phyloP scores from a whole-genome alignment of 2,888 invertebrate species.

The Heteropelma amictum region DNA sequence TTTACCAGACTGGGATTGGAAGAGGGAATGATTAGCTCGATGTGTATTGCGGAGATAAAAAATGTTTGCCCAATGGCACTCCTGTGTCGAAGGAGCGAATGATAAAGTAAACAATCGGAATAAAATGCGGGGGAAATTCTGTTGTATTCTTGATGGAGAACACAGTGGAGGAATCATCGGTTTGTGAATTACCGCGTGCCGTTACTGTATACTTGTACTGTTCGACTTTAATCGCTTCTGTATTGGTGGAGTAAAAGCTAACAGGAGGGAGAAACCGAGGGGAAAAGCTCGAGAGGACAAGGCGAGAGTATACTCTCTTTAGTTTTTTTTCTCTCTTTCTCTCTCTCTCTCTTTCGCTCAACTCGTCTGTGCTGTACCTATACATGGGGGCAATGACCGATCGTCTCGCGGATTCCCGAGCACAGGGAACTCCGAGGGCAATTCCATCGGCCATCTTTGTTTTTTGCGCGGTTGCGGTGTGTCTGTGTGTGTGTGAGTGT shows the following conservation, averaged over 20 bases:
- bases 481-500: background rate
- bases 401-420: constrained; percentile 63
- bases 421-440: constrained; percentile 52
- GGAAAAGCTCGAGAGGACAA: constrained; percentile 40
- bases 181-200: background rate
- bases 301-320: constrained; percentile 45
- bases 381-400: constrained; percentile 64
- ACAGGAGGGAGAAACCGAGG: constrained; percentile 19
- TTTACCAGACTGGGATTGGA: no score
- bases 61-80: no score
- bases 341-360: constrained; percentile 7
- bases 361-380: constrained; percentile 25
- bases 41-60: no score
- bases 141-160: no score
- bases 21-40: no score
- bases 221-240: constrained; percentile 6
- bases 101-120: constrained; percentile 36
- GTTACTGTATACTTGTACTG: background rate
- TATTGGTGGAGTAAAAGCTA: constrained; percentile 33
- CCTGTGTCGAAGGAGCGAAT: constrained; percentile 16
- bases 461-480: constrained; percentile 48
- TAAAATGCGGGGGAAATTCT: constrained; percentile 41
- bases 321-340: background rate
- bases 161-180: no score
- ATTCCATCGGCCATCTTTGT: constrained; percentile 18